Base-by-base conservation (phyloP, 2,888 invertebrate genomes). In the Pachydiplax longipennis region DNA sequence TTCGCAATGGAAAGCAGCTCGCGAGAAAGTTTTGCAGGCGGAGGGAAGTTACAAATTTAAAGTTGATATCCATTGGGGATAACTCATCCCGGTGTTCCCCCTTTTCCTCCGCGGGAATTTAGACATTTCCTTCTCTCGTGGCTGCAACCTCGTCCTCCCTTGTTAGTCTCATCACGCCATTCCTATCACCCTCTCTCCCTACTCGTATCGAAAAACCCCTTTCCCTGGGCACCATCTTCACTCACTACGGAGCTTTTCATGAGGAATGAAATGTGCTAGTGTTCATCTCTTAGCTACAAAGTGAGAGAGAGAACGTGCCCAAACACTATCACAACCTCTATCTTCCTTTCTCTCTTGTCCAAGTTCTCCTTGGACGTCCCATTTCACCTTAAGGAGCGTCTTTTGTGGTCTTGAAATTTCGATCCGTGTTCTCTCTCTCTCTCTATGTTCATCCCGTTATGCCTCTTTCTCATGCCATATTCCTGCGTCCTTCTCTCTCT, bases 351-450 rank as follows among this genome's bases (percentile, higher is more conserved):
- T 53, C 82, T 44, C 44, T 44, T 44, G 44, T 61, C 87, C 87
- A 37, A 37, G 65, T 37, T 48, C 83, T 31, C 31, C 53, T 35
- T 83, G 83, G 53, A 25, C 58, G 83, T 58, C 53, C 83, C 83
- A 83, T 83, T 83, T 83, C 83, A 83, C 83, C 83, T 35, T 48
- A 82, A 44, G 48, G 83, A 44, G 53, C 58, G 83, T 44, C 83
- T 83, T 83, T 83, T 83, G 83, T 58, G 83, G 83, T 25, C 53
- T 83, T 35, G 58, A 83, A 83, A 83, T 83, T 83, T 83, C 83
- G 83, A 83, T 83, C 58, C 83, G 22, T 35, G 53, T 53, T 83
- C 83, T 48, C 35, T 58, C 35, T 31, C 82, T 48, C 25, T 48
- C n/a, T 25, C 83, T n/a, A n/a, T 58, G 53, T 35, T 58, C 25